Evolutionary conservation across 2,113 vertebrate species (phyloP).

Genomic region (Ictalurus punctatus): DNA sequence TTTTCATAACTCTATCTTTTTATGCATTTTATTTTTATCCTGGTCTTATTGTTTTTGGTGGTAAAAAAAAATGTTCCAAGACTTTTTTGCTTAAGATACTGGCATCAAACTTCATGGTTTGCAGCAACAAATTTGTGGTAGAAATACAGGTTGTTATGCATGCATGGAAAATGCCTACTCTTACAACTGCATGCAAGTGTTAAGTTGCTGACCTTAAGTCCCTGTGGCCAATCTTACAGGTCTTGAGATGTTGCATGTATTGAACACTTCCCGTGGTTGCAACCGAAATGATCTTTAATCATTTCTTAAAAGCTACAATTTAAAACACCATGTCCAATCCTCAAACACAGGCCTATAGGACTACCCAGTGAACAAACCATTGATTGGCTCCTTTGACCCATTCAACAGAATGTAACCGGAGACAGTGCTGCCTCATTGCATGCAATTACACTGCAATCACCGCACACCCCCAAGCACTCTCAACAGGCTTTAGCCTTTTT

Average conservation of each 20-base stretch:
- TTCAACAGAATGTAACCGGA: not conserved
- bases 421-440: not conserved
- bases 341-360: not conserved
- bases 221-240: not conserved
- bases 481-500: not conserved
- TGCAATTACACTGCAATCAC: not conserved
- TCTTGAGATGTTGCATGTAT: not conserved
- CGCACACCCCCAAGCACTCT: not conserved
- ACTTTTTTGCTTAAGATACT: not conserved
- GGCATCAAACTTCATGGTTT: not conserved
- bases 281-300: not conserved
- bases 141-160: slow-evolving; percentile 4
- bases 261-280: not conserved
- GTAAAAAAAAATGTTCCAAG: not conserved
- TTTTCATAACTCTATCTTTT: not conserved
- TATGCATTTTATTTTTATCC: not conserved
- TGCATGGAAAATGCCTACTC: not conserved
- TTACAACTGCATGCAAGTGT: not conserved
- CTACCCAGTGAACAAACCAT: not conserved
- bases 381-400: not conserved
- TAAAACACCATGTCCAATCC: not conserved
- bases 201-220: slow-evolving; percentile 17
- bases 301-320: not conserved
- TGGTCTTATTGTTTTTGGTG: not conserved
- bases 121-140: not conserved